Evolutionary conservation across 2,113 vertebrate genomes (phyloP).

Genomic region (Phycodurus eques): DNA sequence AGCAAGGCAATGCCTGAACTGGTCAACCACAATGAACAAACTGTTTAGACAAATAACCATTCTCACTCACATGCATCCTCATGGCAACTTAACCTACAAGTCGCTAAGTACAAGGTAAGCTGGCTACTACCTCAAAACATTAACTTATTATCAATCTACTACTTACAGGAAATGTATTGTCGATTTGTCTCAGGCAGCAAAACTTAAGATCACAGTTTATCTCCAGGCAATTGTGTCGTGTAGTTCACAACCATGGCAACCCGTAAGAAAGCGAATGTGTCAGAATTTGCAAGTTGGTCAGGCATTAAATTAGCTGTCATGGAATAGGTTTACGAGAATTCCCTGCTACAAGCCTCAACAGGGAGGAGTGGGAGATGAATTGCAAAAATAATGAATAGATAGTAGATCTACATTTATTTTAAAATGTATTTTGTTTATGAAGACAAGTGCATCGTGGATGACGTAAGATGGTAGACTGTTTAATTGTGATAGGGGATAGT

Average conservation of each 20-base stretch:
- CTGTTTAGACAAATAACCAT: background rate
- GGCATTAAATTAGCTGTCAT: constrained; percentile 56
- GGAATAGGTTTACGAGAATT: constrained; percentile 43
- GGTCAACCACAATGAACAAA: background rate
- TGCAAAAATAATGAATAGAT: background rate
- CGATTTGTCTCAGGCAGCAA: constrained; percentile 9
- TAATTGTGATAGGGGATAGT: background rate
- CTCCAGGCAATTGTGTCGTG: constrained; percentile 13
- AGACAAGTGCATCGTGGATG: background rate
- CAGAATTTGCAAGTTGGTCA: constrained; percentile 43
- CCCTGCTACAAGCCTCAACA: constrained; percentile 14
- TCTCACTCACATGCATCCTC: background rate
- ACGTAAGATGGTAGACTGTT: background rate
- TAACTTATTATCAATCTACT: background rate
- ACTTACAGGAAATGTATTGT: background rate
- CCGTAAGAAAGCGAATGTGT: constrained; percentile 43
- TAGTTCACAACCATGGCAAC: constrained; percentile 25
- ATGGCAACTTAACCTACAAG: background rate
- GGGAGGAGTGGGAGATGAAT: background rate
- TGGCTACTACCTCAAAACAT: background rate
- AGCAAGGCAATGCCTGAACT: background rate
- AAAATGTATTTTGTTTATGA: background rate
- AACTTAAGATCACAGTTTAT: constrained; percentile 19
- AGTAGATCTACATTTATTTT: background rate
- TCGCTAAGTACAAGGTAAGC: background rate